phyloP scores from a whole-genome alignment of 1,140 invertebrate species.

The Drosophila dunni region DNA sequence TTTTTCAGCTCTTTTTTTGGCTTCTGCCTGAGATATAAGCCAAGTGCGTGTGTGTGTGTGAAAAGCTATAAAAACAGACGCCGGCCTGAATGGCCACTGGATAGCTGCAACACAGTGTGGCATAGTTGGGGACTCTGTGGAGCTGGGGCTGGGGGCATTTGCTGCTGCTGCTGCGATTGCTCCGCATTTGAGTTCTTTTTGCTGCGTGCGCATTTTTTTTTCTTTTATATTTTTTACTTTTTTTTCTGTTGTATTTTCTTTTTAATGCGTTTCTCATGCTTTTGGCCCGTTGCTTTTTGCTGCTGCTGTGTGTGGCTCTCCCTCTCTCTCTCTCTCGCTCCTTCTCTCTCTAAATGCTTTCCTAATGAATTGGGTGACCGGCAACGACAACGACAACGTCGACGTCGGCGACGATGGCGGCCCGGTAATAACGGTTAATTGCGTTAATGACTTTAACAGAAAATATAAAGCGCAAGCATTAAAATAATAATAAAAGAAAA shows the following conservation, averaged over 20 bases:
- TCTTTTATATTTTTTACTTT: constrained; percentile 48
- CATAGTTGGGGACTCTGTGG: background rate
- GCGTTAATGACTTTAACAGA: constrained; percentile 82
- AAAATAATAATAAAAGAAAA: constrained; percentile 51
- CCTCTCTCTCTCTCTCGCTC: constrained; percentile 16
- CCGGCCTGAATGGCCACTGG: constrained; percentile 38
- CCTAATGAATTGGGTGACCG: constrained; percentile 81
- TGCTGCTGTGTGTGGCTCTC: constrained; percentile 5
- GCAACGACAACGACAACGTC: constrained; percentile 44
- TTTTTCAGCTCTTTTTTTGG: constrained; percentile 33
- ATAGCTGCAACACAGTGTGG: constrained; percentile 20
- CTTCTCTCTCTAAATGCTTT: constrained; percentile 70
- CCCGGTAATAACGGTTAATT: constrained; percentile 81
- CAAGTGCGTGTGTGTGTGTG: constrained; percentile 45
- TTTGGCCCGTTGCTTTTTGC: constrained; percentile 71
- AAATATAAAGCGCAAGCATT: constrained; percentile 74
- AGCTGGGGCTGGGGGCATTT: constrained; percentile 13
- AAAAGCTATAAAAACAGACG: constrained; percentile 69
- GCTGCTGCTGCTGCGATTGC: constrained; percentile 20
- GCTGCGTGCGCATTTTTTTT: constrained; percentile 52
- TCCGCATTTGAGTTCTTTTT: constrained; percentile 40
- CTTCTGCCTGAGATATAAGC: constrained; percentile 28
- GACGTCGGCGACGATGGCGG: constrained; percentile 45
- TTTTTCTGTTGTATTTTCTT: constrained; percentile 28
- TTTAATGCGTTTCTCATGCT: constrained; percentile 82